phyloP scores from a whole-genome alignment of 2,113 vertebrate genomes.

The Nycticebus coucang region DNA sequence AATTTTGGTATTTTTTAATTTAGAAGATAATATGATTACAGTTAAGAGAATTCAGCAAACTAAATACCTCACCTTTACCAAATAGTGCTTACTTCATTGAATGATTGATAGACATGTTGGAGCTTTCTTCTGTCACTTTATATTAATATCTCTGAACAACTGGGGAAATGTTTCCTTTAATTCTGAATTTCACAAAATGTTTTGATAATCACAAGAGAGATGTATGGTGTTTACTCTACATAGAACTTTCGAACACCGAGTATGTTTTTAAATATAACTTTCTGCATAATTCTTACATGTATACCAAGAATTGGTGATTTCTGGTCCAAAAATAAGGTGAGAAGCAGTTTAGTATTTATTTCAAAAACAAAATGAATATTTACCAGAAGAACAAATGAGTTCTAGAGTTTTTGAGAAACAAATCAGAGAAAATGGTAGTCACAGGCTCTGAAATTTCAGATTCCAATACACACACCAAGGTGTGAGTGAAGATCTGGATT shows the following conservation, averaged over 20 bases:
- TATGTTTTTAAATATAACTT: constrained; percentile 27
- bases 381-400: background rate
- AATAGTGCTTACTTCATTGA: background rate
- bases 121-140: background rate
- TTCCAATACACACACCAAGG: background rate
- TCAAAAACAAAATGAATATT: background rate
- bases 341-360: constrained; percentile 12
- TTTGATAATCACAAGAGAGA: background rate
- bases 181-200: constrained; percentile 50
- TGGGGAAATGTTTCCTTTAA: constrained; percentile 5
- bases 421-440: background rate
- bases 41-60: background rate
- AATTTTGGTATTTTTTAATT: constrained; percentile 4
- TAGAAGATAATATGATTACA: background rate
- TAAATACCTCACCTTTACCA: background rate
- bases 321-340: background rate
- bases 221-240: background rate
- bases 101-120: background rate
- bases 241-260: background rate
- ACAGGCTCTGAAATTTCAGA: background rate
- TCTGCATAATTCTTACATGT: background rate
- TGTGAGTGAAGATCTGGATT: background rate
- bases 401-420: background rate
- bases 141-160: background rate
- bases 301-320: constrained; percentile 11